These are phyloP conservation scores for Aquatica leii DNA, from an alignment of 2,888 invertebrate species.

Conservation along the genomic window DNA sequence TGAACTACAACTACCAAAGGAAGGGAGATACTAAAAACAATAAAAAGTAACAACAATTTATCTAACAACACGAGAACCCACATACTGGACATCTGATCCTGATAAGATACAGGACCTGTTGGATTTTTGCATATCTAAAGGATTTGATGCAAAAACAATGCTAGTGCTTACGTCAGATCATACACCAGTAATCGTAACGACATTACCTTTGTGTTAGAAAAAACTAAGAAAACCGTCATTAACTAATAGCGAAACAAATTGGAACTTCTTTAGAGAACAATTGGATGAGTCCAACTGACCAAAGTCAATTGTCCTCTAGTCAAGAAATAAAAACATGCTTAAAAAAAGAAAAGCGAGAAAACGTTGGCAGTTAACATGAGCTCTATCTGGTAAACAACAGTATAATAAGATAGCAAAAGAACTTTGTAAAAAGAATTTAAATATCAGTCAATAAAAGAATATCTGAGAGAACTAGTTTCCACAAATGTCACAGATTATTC, in stretches of 20 bases:
- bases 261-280: background rate
- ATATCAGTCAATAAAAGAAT: no score
- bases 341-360: background rate
- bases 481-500: background rate
- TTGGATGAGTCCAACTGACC: background rate
- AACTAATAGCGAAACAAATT: no score
- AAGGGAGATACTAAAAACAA: background rate
- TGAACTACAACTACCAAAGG: background rate
- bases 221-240: no score
- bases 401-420: background rate
- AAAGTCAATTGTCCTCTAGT: background rate
- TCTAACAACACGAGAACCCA: no score
- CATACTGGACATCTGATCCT: no score
- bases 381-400: background rate
- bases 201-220: background rate
- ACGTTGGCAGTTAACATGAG: background rate
- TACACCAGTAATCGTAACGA: background rate
- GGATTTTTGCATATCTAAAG: background rate
- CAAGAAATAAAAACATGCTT: background rate
- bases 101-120: no score
- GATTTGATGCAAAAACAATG: background rate
- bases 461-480: background rate
- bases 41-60: no score
- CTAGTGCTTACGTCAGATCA: background rate
- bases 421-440: background rate